Base-by-base conservation (phyloP, 2,888 invertebrate species). In the Cryptus viduatorius region DNA sequence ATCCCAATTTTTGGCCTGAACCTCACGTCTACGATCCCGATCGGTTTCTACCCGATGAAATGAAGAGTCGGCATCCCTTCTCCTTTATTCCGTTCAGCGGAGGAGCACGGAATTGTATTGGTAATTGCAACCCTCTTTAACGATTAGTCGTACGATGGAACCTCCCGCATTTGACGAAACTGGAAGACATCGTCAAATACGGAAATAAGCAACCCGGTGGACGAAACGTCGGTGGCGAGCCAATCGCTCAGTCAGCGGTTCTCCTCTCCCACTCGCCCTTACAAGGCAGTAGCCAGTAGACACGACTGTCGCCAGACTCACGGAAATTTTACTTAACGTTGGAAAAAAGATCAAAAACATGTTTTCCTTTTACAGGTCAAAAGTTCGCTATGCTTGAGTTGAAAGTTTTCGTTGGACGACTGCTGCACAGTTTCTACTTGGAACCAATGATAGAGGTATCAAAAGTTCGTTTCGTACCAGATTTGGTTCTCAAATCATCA, bases 71-170 rank as follows among this genome's bases (percentile, higher is more conserved):
- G 42, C 96, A 96, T 93, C 95, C 96, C 0, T 96, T 95, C 89
- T 94, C 95, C 0, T 96, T 95, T 89, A 94, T 96, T 61, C 96
- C 96, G 0, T 96, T 96, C 86, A 96, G 96, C 90, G 96, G 96
- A 0, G 96, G 96, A 5, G 95, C 95, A 0, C 94, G 96, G 24
- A 96, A 96, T 91, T 96, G 96, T 87, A 96, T 96, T 87, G 96
- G 96, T 95, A 92, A 37, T 37, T 37, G 37, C 37, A 37, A 37
- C 4, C 1, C 37, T 37, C 5, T 7, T 10, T 8, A 10, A 29
- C 29, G 3, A 48, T 46, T 4, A 4, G 1, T 37, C 37, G 37
- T 24, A 37, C 2, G 7, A 19, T 56, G 2, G 12, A 44, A 16
- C 12, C 37, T 37, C 5, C 37, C 7, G 37, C 0, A 37, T 24